Base-by-base conservation (phyloP, 1,140 invertebrate genomes). In the Tenebrio molitor region DNA sequence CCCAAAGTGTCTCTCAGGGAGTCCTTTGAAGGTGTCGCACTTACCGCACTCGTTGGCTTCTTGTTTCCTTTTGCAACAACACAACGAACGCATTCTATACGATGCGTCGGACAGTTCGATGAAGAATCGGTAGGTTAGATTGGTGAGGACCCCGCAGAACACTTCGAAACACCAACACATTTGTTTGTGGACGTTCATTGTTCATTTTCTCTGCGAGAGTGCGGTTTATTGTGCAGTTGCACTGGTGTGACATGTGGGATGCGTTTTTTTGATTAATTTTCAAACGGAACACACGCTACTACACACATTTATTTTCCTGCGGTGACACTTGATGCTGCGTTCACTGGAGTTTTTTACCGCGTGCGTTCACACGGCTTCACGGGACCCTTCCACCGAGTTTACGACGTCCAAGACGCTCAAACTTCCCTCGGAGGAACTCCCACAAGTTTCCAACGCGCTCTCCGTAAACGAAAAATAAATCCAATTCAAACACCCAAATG, bases 91-190 rank as follows among this genome's bases (percentile, higher is more conserved):
- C 72, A 77, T 74, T 62, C 67, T 77, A 42, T 77, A 77, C 0
- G 19, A 36, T 1, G 62, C 42, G 53, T 74, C 69, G 6, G 72
- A 44, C 7, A 64, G 58, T 25, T 76, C 71, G 19, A 29, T 58
- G 33, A 39, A 74, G n/a, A 75, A 39, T 65, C 77, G 42, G 10
- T 25, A 23, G n/a, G 39, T 33, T 21, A 78, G 69, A 63, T 78
- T 78, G 62, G 19, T 41, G 7, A 78, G 50, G 50, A 78, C 75
- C 23, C 70, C 25, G 29, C 63, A 73, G 41, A 76, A 75, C 70
- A 78, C 75, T 68, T 75, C 73, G 41, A 66, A 74, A 62, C 74
- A 78, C 75, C 71, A 69, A 66, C 77, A 76, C 50, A 58, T 58
- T 25, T 58, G 21, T 58, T 39, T 39, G 36, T 39, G 36, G 36